Conservation (phyloP, 2,113 vertebrate species). For the Pygoscelis adeliae region DNA sequence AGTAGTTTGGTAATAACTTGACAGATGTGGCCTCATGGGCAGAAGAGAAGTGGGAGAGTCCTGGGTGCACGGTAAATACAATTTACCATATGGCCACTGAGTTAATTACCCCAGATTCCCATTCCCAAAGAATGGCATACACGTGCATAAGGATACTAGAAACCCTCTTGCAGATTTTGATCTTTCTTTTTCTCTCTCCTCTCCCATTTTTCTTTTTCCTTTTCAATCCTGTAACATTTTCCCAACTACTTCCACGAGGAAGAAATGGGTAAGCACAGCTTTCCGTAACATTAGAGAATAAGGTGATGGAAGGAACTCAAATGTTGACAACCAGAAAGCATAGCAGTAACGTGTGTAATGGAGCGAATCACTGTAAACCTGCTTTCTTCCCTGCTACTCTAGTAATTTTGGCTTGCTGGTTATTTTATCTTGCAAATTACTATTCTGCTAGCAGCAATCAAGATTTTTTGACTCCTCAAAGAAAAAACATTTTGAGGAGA, state of each 20-base stretch:
- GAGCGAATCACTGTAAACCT: background rate
- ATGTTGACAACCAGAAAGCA: background rate
- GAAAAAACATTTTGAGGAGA: background rate
- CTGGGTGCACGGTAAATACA: background rate
- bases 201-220: background rate
- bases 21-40: background rate
- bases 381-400: background rate
- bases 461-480: background rate
- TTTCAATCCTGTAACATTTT: constrained; percentile 26
- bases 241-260: constrained; percentile 12
- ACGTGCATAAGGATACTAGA: background rate
- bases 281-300: background rate
- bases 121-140: background rate
- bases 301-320: background rate
- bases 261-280: constrained; percentile 48
- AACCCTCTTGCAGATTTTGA: background rate
- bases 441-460: background rate
- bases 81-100: background rate
- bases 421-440: background rate
- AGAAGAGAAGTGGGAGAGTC: background rate
- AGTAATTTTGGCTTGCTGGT: background rate
- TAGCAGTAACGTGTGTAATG: background rate
- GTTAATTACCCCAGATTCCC: background rate
- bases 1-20: background rate
- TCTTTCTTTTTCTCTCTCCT: constrained; percentile 6